These are phyloP conservation scores for Rhodophaea formosa DNA, from an alignment of 2,888 invertebrate genomes.

Conservation along the genomic window DNA sequence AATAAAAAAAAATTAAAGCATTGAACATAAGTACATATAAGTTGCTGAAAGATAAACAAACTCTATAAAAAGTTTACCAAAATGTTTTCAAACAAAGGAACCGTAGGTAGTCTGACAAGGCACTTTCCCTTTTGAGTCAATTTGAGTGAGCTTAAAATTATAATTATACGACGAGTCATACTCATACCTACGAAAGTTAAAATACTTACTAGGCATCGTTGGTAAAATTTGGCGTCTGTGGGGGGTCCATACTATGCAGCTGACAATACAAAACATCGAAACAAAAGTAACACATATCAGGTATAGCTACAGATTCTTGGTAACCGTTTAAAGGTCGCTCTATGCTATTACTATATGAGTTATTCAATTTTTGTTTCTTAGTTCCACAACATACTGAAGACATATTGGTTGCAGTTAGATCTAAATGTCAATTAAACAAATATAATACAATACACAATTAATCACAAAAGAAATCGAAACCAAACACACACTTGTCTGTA, in stretches of 20 bases:
- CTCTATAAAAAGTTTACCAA: conserved; percentile 23
- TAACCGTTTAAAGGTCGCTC: conserved; percentile 81
- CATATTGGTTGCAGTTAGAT: conserved; percentile 77
- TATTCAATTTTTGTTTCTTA: conserved; percentile 95
- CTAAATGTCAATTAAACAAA: conserved; percentile 41
- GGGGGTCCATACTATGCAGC: conserved; percentile 95
- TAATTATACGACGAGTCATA: no score
- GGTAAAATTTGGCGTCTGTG: conserved; percentile 94
- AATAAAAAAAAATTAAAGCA: no score
- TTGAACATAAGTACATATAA: no score
- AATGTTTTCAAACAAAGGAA: conserved; percentile 53
- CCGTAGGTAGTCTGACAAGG: conserved; percentile 41
- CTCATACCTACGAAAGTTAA: not conserved
- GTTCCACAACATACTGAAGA: conserved; percentile 95
- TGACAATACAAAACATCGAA: conserved; percentile 98
- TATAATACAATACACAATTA: conserved; percentile 49
- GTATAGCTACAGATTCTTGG: conserved; percentile 86
- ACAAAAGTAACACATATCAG: conserved; percentile 99
- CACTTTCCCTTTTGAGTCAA: conserved; percentile 21
- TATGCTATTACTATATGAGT: conserved; percentile 79
- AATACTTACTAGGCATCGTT: conserved; percentile 96
- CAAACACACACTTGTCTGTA: conserved; percentile 47
- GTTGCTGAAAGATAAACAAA: no score
- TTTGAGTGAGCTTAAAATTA: not conserved
- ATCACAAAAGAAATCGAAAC: conserved; percentile 54